Conservation (phyloP, 2,888 invertebrate genomes). For the Trichopria drosophilae region DNA sequence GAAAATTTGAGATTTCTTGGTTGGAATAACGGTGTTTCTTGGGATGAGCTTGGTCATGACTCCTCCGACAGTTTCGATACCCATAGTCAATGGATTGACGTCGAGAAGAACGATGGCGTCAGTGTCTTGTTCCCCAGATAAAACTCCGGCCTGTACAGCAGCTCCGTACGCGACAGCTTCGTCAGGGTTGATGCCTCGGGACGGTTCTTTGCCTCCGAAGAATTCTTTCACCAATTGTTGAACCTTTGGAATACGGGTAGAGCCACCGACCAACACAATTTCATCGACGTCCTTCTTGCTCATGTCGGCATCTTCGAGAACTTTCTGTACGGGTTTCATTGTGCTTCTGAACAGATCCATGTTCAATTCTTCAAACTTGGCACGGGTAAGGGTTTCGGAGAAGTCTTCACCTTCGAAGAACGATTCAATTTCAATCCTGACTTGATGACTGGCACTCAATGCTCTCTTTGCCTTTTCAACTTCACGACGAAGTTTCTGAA, state of each 20-base stretch:
- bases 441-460: conserved; percentile 91
- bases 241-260: conserved; percentile 98
- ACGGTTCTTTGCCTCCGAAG: conserved; percentile 98
- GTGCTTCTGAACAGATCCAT: conserved; percentile 71
- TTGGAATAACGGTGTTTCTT: conserved; percentile 97
- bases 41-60: conserved; percentile 99
- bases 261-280: conserved; percentile 98
- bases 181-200: conserved; percentile 97
- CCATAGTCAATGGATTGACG: conserved; percentile 98
- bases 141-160: conserved; percentile 97
- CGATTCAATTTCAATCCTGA: conserved; percentile 97
- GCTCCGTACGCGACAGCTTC: conserved; percentile 99
- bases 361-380: conserved; percentile 98
- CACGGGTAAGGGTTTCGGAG: conserved; percentile 95
- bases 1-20: conserved; percentile 99
- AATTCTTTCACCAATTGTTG: conserved; percentile 91
- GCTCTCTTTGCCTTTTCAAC: conserved; percentile 98
- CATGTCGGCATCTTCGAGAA: conserved; percentile 98
- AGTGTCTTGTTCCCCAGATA: conserved; percentile 96
- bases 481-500: conserved; percentile 94
- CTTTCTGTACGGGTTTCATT: conserved; percentile 74
- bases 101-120: conserved; percentile 95
- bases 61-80: conserved; percentile 99
- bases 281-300: conserved; percentile 98
- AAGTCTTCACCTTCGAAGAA: conserved; percentile 98